Base-by-base conservation (phyloP, 2,797 vertebrate species). In the Myripristis murdjan region DNA sequence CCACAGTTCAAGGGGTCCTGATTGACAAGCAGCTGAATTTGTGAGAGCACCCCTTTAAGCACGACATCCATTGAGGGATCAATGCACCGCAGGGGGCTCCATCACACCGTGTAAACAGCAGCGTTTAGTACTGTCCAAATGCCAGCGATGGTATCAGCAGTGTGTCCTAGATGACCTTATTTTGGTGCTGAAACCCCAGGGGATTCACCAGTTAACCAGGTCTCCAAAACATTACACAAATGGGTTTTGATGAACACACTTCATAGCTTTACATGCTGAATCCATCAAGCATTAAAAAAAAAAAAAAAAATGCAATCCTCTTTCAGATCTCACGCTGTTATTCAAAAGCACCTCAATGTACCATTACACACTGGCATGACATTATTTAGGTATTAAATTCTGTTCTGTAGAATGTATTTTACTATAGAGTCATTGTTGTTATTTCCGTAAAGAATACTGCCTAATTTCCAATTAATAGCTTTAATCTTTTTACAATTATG, bases 51-150 rank as follows among this genome's bases (percentile, higher is more conserved):
- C 81, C 85, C 87, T 85, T 70, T 26, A 90, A 90, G 85, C n/a
- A 81, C 2, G 63, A 70, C 67, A 84, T 85, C 87, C 82, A 91
- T 83, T 65, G 79, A 85, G 64, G 20, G 81, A 89, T 93, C 87
- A 47, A 92, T 93, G 64, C 80, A 73, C 75, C 75, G 41, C 81
- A 63, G 83, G 90, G 73, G 77, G 78, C 64, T 70, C 57, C 78
- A 88, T 88, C 80, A 67, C 26, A 33, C 69, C 73, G 66, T 41
- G 43, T 86, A 84, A 91, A 92, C 83, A 87, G 51, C 62, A 63
- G 33, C 11, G 74, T 87, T 90, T 87, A 87, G 61, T 68, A 31
- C 56, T 71, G 86, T 73, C 79, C 68, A 46, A 41, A 59, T 75
- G 81, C 74, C 79, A 84, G 75, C 51, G 58, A 41, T 0, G 9